Evolutionary conservation across 2,888 invertebrate genomes (phyloP), one percentile per base, ranked within the genome.

Genomic region (Exocentrus adspersus): DNA sequence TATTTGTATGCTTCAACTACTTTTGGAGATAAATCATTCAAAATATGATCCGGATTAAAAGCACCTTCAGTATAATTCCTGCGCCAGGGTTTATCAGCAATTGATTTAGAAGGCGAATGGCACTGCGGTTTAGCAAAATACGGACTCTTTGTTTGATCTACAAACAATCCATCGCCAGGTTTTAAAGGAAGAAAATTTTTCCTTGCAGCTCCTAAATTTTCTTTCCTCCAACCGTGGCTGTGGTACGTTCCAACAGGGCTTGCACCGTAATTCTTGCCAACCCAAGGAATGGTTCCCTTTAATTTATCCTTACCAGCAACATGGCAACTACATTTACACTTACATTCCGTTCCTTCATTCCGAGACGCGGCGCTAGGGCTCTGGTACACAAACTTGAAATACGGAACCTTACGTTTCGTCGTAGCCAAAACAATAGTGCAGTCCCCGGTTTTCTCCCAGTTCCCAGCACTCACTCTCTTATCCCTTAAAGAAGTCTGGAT

Each of bases 371-470:
- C 12, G 2, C 54, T 56, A 0, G 62, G 28, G 19, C 58, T 62
- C 48, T 62, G 63, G 16, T 24, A 45, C 6, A 65, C 64, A 54
- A 74, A 71, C 62, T 62, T 69, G 53, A 67, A 73, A n/a, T 58
- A 20, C 2, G 57, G 57, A 2, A 28, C 56, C 41, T 62, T 61
- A 14, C 37, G 45, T 4, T 51, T 51, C 19, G 50, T 54, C 1
- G 65, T 59, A 10, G 68, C 62, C 7, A 73, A 60, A 14, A 72
- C 48, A 19, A 74, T 61, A 19, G 74, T 74, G 46, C 67, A 73
- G 17, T 72, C 63, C 14, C 60, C 61, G 16, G 54, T 9, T 14
- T n/a, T n/a, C n/a, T n/a, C n/a, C n/a, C n/a, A n/a, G n/a, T n/a
- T n/a, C n/a, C n/a, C n/a, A n/a, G n/a, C n/a, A n/a, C n/a, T n/a